Conservation (phyloP, 2,888 invertebrate genomes). For the Blera fallax region DNA sequence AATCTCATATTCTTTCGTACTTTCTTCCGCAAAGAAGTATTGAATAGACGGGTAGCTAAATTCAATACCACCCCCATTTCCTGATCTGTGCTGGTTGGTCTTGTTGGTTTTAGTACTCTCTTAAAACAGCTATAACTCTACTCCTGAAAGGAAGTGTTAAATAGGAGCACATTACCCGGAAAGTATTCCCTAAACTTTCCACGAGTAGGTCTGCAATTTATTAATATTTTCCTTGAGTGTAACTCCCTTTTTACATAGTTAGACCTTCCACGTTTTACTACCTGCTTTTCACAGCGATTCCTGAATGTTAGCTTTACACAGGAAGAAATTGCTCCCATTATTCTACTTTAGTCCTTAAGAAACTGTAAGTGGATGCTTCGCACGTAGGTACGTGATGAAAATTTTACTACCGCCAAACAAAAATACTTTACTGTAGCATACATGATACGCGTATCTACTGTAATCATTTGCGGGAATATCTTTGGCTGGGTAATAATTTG, state of each 20-base stretch:
- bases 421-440: not conserved
- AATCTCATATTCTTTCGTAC: no score
- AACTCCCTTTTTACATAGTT: not conserved
- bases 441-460: not conserved
- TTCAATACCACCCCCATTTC: no score
- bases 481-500: not conserved
- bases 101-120: no score
- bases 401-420: slow-evolving; percentile 1
- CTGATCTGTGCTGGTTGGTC: no score
- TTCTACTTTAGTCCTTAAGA: not conserved
- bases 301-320: not conserved
- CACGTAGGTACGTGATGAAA: slow-evolving; percentile 27
- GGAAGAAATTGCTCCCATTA: not conserved
- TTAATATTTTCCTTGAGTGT: not conserved
- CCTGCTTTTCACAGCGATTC: not conserved
- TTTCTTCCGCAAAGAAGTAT: no score
- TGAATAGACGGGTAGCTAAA: no score
- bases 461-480: not conserved
- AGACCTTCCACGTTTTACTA: not conserved
- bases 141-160: not conserved
- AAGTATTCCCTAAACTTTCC: not conserved
- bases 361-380: slow-evolving; percentile 10
- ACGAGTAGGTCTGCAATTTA: not conserved
- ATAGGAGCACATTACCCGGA: not conserved
- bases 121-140: not conserved